Evolutionary conservation across 2,888 invertebrate species (phyloP).

Genomic region (Nycteola revayana): DNA sequence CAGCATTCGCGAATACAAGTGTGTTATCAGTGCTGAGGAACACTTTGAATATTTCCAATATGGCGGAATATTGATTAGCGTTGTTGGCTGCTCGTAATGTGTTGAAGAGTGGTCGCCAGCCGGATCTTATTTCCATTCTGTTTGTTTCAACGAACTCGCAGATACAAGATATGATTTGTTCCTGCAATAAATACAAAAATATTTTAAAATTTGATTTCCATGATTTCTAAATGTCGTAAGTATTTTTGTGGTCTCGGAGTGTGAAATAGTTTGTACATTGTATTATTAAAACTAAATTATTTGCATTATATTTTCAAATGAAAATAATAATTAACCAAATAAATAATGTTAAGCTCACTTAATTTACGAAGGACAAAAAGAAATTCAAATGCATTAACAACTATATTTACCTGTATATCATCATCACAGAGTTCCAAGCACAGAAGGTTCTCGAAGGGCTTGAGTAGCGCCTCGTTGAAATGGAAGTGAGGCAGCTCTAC

Average conservation of each 20-base stretch:
- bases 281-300: too few relatives aligned
- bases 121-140: slow-evolving; percentile 95
- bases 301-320: too few relatives aligned
- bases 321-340: too few relatives aligned
- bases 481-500: slow-evolving; percentile 96
- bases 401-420: slow-evolving; percentile 91
- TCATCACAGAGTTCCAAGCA: slow-evolving; percentile 96
- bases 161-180: slow-evolving; percentile 95
- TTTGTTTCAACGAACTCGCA: slow-evolving; percentile 98
- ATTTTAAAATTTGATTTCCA: too few relatives aligned
- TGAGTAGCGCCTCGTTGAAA: slow-evolving; percentile 96
- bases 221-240: too few relatives aligned
- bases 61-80: slow-evolving; percentile 86
- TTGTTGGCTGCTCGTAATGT: slow-evolving; percentile 93
- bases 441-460: slow-evolving; percentile 96
- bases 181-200: too few relatives aligned
- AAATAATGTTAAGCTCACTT: too few relatives aligned
- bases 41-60: slow-evolving; percentile 95
- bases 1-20: slow-evolving; percentile 96
- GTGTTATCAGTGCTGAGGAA: slow-evolving; percentile 97
- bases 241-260: too few relatives aligned
- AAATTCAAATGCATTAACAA: too few relatives aligned
- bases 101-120: slow-evolving; percentile 97
- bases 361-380: not conserved
- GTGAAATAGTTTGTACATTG: too few relatives aligned